Percentiles rank a stretch among this genome's conserved stretches.
phyloP scores from a whole-genome alignment of 2,113 vertebrate genomes.

The Climacteris rufus region DNA sequence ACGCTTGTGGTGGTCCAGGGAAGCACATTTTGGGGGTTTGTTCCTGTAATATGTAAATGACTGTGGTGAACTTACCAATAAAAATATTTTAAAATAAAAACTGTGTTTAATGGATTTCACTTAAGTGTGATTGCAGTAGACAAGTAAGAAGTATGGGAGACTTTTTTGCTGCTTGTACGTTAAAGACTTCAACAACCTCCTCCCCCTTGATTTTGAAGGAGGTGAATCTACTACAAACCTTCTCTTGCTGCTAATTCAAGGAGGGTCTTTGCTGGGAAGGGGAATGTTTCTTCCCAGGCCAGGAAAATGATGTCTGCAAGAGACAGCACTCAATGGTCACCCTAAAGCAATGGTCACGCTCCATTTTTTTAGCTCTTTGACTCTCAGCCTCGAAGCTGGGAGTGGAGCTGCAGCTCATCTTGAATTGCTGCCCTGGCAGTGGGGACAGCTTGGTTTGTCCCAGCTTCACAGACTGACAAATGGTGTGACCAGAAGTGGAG shows the following conservation, averaged over 20 bases:
- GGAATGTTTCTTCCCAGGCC: not conserved
- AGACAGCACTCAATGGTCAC: fast-evolving
- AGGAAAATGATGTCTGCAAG: not conserved
- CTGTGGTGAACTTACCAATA: not conserved
- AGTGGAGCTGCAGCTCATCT: not conserved
- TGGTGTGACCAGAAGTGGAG: not conserved
- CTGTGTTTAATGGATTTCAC: not conserved
- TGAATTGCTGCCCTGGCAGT: not conserved
- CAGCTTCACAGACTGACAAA: not conserved
- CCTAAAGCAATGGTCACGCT: fast-evolving
- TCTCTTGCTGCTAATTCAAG: not conserved
- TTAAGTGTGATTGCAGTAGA: not conserved
- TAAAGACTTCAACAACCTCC: not conserved
- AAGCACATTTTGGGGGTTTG: not conserved
- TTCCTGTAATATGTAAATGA: not conserved
- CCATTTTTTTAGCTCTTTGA: not conserved
- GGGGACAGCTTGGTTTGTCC: not conserved
- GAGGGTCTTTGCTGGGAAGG: not conserved
- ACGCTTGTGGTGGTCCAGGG: not conserved
- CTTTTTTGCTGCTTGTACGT: not conserved
- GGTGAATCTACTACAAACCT: not conserved
- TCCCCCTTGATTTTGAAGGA: not conserved
- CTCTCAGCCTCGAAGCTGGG: not conserved
- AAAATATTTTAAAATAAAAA: not conserved
- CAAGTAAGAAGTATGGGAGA: not conserved